Conservation (phyloP, 2,888 invertebrate species). For the Lathronympha strigana region DNA sequence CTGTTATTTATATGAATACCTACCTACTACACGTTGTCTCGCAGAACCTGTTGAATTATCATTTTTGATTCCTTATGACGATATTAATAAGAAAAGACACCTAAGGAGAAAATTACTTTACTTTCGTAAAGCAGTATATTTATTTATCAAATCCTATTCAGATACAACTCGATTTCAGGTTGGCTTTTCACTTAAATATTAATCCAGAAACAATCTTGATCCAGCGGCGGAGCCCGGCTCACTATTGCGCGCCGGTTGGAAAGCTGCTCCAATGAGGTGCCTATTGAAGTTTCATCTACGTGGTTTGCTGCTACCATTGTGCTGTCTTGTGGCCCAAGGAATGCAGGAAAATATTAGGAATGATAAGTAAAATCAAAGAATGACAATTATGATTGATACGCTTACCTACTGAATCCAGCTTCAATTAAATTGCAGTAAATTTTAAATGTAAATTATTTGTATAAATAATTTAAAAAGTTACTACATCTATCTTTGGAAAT, state of each 20-base stretch:
- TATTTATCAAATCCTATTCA: not conserved
- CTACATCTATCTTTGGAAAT: no score
- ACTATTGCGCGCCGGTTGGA: slow-evolving; percentile 4
- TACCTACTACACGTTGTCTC: no score
- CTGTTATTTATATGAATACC: no score
- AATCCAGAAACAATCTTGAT: slow-evolving; percentile 24
- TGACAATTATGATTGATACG: not conserved
- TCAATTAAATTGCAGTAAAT: no score
- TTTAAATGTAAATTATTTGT: no score
- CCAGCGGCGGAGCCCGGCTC: not conserved
- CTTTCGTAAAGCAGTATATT: not conserved
- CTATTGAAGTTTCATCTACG: slow-evolving; percentile 42
- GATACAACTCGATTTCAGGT: not conserved
- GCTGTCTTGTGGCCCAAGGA: slow-evolving; percentile 18
- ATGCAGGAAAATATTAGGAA: not conserved
- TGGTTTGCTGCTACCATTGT: slow-evolving; percentile 32
- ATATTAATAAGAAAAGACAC: no score
- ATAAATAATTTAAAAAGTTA: no score
- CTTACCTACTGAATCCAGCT: no score
- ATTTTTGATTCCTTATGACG: no score
- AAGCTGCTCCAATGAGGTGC: slow-evolving; percentile 34
- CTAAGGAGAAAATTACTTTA: not conserved
- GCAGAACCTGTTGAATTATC: no score
- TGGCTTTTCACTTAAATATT: slow-evolving; percentile 27
- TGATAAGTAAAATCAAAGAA: not conserved